Conservation (phyloP, 2,888 invertebrate genomes). For the Dicranocentrus wangi region DNA sequence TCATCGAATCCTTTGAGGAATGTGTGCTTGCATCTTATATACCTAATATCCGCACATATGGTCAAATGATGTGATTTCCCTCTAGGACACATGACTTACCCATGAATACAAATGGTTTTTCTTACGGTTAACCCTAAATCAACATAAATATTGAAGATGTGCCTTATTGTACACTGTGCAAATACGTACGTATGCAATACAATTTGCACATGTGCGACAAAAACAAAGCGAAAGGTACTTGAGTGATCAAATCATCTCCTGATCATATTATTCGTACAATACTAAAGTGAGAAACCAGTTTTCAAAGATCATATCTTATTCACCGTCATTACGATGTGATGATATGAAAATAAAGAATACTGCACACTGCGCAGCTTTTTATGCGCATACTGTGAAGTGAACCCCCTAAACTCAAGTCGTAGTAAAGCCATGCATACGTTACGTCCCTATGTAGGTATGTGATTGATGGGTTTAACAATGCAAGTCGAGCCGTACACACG, state of each 20-base stretch:
- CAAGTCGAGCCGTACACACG: not conserved
- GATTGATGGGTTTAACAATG: conserved; percentile 54
- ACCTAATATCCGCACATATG: no score
- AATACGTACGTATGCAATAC: no score
- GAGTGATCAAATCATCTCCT: conserved; percentile 24
- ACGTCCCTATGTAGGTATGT: conserved; percentile 15
- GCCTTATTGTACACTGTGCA: no score
- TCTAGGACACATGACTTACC: no score
- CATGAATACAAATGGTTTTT: no score
- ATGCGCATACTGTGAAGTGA: no score
- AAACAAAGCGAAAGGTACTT: conserved; percentile 21
- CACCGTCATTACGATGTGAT: conserved; percentile 13
- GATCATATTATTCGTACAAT: conserved; percentile 10
- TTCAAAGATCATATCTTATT: conserved; percentile 19
- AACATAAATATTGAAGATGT: no score
- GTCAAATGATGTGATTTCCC: no score
- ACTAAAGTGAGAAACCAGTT: conserved; percentile 39
- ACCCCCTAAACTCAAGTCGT: no score
- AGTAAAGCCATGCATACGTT: not conserved
- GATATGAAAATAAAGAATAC: conserved; percentile 37
- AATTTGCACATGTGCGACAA: conserved; percentile 33
- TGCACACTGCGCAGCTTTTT: conserved; percentile 8
- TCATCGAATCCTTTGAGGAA: not conserved
- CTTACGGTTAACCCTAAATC: no score
- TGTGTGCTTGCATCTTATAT: no score